Conservation (phyloP, 2,113 vertebrate species). For the Perca schrenkii region DNA sequence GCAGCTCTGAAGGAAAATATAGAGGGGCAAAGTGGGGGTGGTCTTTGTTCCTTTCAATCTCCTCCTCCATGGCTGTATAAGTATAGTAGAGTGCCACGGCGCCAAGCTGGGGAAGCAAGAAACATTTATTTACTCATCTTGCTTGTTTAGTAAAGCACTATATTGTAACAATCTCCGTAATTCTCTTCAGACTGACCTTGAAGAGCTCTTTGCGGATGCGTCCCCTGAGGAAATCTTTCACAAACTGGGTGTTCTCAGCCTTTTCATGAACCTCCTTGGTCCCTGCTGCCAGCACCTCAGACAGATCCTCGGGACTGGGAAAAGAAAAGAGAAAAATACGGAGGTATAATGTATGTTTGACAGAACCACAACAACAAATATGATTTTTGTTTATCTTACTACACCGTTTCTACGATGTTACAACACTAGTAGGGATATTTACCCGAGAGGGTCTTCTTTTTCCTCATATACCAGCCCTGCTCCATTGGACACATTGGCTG, state of each 20-base stretch:
- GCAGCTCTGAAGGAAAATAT: constrained; percentile 94
- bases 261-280: constrained; percentile 95
- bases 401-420: neutral
- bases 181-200: constrained; percentile 85
- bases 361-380: neutral
- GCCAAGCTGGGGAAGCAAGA: constrained; percentile 85
- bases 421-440: neutral
- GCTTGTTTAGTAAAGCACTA: neutral
- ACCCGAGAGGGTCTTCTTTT: constrained; percentile 70
- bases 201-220: constrained; percentile 93
- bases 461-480: constrained; percentile 58
- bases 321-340: neutral
- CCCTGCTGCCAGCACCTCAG: constrained; percentile 94
- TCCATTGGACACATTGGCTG: constrained; percentile 64
- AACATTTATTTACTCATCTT: neutral
- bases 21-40: constrained; percentile 91
- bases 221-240: constrained; percentile 96
- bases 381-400: neutral
- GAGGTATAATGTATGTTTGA: neutral
- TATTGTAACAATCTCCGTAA: neutral
- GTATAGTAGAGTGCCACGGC: constrained; percentile 94
- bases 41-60: constrained; percentile 93
- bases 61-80: constrained; percentile 94
- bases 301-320: constrained; percentile 90
- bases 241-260: constrained; percentile 95